Conservation (phyloP, 1,140 invertebrate genomes). For the Caerostris darwini region DNA sequence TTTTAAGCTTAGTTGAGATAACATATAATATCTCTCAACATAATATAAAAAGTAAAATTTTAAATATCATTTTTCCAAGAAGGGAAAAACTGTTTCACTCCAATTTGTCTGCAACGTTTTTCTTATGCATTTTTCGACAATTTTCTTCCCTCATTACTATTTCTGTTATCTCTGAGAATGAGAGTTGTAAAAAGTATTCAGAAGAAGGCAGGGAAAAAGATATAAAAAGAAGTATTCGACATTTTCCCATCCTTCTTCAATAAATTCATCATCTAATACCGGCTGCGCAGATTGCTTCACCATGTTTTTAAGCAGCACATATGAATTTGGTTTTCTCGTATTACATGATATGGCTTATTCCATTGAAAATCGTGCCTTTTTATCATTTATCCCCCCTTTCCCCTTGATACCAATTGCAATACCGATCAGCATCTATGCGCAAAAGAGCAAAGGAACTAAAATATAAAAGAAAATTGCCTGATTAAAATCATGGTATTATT, state of each 20-base stretch:
- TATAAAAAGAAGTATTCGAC: background rate
- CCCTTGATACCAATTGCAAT: background rate
- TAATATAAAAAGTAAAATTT: no score
- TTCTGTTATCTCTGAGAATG: no score
- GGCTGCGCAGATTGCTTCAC: background rate
- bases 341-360: background rate
- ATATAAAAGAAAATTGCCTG: background rate
- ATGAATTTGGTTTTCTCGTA: background rate
- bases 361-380: background rate
- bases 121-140: no score
- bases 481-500: background rate
- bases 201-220: background rate
- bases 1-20: no score
- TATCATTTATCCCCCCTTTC: background rate
- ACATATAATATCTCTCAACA: no score
- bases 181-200: background rate
- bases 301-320: background rate
- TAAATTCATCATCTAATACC: background rate
- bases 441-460: background rate
- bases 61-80: no score
- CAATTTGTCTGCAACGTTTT: background rate
- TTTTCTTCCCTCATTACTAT: no score
- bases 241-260: background rate
- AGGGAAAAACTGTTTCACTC: no score
- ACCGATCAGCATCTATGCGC: background rate